These are phyloP conservation scores for Sarcophaga rosellei DNA, from an alignment of 2,888 invertebrate genomes.

Conservation along the genomic window DNA sequence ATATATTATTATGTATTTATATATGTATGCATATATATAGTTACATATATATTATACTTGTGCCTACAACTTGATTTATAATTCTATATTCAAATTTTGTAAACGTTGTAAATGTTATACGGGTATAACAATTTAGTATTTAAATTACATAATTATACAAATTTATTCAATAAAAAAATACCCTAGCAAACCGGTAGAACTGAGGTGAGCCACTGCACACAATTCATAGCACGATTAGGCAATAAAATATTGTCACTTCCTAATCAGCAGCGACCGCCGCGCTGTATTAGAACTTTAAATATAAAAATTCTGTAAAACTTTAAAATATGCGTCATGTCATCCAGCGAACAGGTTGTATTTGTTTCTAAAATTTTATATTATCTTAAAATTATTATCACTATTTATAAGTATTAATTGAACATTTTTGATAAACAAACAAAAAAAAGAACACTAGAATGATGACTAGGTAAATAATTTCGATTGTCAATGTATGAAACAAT, in stretches of 20 bases:
- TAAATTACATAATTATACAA: neutral
- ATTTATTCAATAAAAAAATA: neutral
- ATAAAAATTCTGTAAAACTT: neutral
- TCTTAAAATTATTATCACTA: too few species aligned
- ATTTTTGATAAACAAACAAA: neutral
- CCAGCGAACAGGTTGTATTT: neutral
- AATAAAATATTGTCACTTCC: neutral
- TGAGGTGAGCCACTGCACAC: neutral
- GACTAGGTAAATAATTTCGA: too few species aligned
- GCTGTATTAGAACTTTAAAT: neutral
- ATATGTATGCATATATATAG: too few species aligned
- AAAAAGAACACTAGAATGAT: neutral
- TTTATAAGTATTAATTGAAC: too few species aligned
- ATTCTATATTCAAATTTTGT: neutral
- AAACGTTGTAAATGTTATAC: neutral
- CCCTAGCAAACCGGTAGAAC: neutral
- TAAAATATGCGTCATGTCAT: neutral
- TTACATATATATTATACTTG: too few species aligned
- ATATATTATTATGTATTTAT: too few species aligned
- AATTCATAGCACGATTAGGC: neutral
- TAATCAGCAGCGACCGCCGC: neutral
- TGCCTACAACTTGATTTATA: too few species aligned
- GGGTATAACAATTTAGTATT: neutral
- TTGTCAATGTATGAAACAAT: too few species aligned
- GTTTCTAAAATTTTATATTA: too few species aligned